A percentile compares a stretch with the other conserved stretches of the same genome.
phyloP scores from a whole-genome alignment of 2,888 invertebrate species.

The Drosophila buzzatii region DNA sequence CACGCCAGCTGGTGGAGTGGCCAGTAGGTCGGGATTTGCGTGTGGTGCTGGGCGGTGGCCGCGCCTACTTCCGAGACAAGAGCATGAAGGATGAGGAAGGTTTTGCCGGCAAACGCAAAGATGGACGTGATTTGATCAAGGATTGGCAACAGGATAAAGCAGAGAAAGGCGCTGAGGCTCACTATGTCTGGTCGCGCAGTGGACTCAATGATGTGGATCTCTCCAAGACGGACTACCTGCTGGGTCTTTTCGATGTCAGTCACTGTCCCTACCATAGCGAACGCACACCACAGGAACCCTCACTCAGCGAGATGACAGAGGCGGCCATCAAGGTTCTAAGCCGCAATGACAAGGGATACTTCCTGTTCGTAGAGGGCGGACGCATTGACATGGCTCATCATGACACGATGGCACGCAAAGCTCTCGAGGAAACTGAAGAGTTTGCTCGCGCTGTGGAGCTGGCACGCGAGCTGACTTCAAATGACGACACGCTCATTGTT shows the following conservation, averaged over 20 bases:
- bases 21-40: constrained; percentile 90
- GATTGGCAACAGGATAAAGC: constrained; percentile 87
- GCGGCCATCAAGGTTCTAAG: constrained; percentile 88
- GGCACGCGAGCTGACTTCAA: constrained; percentile 87
- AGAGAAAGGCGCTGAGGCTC: constrained; percentile 67
- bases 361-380: constrained; percentile 90
- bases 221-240: constrained; percentile 86
- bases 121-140: constrained; percentile 89
- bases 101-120: constrained; percentile 86
- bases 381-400: constrained; percentile 87
- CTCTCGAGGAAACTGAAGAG: constrained; percentile 92
- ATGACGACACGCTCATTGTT: constrained; percentile 91
- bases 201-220: constrained; percentile 82
- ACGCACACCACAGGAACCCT: constrained; percentile 86
- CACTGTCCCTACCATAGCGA: constrained; percentile 88
- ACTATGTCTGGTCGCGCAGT: constrained; percentile 81
- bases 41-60: constrained; percentile 86
- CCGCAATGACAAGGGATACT: constrained; percentile 88
- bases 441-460: constrained; percentile 90
- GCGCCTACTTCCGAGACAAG: constrained; percentile 73
- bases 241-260: constrained; percentile 87
- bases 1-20: constrained; percentile 89
- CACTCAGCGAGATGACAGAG: constrained; percentile 89
- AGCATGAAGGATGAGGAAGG: constrained; percentile 86
- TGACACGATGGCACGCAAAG: constrained; percentile 88